Conservation (phyloP, 2,888 invertebrate species). For the Caenorhabditis sulstoni region DNA sequence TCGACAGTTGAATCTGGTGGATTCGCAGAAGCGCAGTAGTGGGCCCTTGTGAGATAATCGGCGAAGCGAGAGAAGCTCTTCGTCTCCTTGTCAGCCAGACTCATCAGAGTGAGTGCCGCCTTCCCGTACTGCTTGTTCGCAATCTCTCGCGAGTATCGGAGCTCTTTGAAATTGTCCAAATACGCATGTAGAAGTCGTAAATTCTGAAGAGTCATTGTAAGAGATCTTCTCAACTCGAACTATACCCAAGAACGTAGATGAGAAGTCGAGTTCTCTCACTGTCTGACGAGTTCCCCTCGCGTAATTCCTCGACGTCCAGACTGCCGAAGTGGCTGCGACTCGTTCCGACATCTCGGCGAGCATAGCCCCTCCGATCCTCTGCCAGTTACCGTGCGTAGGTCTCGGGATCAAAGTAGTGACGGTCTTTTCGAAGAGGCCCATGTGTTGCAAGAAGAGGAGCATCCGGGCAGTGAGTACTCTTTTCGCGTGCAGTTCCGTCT, state of each 20-base stretch:
- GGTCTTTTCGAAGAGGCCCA: slow-evolving; percentile 43
- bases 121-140: slow-evolving; percentile 54
- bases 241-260: slow-evolving; percentile 21
- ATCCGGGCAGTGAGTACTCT: slow-evolving; percentile 44
- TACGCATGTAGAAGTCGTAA: slow-evolving; percentile 54
- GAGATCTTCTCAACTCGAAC: neutral
- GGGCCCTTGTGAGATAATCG: slow-evolving; percentile 34
- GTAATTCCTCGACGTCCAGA: slow-evolving; percentile 32
- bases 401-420: neutral
- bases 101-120: slow-evolving; percentile 56
- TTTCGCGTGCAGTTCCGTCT: slow-evolving; percentile 59
- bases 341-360: no score
- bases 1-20: slow-evolving; percentile 8
- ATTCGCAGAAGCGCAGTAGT: slow-evolving; percentile 34
- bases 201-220: slow-evolving; percentile 13
- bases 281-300: slow-evolving; percentile 25
- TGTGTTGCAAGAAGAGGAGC: slow-evolving; percentile 50
- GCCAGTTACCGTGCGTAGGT: no score
- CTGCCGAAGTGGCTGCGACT: no score
- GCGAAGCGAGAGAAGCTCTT: slow-evolving; percentile 49
- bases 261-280: slow-evolving; percentile 42
- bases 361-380: slow-evolving; percentile 15
- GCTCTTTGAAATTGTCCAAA: slow-evolving; percentile 58
- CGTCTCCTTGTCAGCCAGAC: slow-evolving; percentile 49
- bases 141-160: slow-evolving; percentile 55